Evolutionary conservation across 2,888 invertebrate species (phyloP).

Genomic region (Linnaemya vulpina): DNA sequence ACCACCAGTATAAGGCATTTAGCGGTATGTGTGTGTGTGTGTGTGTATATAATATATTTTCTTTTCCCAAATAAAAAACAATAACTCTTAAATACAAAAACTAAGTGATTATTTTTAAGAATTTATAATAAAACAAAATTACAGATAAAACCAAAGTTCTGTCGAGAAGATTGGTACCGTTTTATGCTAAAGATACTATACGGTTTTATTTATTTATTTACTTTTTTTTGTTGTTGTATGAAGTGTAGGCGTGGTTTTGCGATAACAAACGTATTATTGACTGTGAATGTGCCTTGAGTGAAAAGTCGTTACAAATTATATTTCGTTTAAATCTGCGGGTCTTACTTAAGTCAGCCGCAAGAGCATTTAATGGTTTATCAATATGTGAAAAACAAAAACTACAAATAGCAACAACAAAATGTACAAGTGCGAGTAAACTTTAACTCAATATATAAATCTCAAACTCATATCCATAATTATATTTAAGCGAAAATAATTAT

Average conservation of each 20-base stretch:
- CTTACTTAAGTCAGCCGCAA: slow-evolving; percentile 55
- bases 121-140: slow-evolving; percentile 37
- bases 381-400: slow-evolving; percentile 34
- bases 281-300: slow-evolving; percentile 49
- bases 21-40: not conserved
- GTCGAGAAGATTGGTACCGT: slow-evolving; percentile 40
- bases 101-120: slow-evolving; percentile 40
- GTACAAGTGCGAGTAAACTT: slow-evolving; percentile 29
- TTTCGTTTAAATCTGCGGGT: slow-evolving; percentile 58
- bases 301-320: slow-evolving; percentile 20
- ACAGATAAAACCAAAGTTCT: slow-evolving; percentile 54
- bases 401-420: slow-evolving; percentile 33
- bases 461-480: slow-evolving; percentile 33
- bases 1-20: slow-evolving; percentile 9
- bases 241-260: slow-evolving; percentile 73
- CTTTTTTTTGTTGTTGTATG: slow-evolving; percentile 23
- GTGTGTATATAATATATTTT: not conserved
- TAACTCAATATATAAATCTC: slow-evolving; percentile 50
- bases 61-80: slow-evolving; percentile 37
- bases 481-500: slow-evolving; percentile 43
- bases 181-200: slow-evolving; percentile 55
- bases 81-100: not conserved
- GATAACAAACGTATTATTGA: slow-evolving; percentile 65
- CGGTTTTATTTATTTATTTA: not conserved
- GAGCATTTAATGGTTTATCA: slow-evolving; percentile 43